A percentile compares a stretch with the other conserved stretches of the same genome.
phyloP scores from a whole-genome alignment of 1,140 invertebrate species.

The Galendromus occidentalis region DNA sequence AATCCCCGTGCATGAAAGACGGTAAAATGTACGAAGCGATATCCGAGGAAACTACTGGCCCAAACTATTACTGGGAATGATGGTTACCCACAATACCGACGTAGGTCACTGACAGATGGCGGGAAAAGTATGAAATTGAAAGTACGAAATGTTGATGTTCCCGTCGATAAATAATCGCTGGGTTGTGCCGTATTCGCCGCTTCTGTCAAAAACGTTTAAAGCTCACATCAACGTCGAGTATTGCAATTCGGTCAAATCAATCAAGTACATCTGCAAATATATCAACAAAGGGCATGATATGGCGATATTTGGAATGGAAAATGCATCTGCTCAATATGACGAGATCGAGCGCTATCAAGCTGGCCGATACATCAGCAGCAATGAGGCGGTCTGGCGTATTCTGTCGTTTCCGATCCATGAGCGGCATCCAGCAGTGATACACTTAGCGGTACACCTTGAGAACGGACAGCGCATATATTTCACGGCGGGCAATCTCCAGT shows the following conservation, averaged over 20 bases:
- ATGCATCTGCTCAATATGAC: background rate
- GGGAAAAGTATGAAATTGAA: background rate
- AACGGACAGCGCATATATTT: too few species aligned
- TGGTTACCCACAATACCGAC: too few species aligned
- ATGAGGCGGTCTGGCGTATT: conserved; percentile 14
- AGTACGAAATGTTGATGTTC: conserved; percentile 9
- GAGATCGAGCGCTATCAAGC: conserved; percentile 16
- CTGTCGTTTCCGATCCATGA: background rate
- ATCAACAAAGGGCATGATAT: conserved; percentile 20
- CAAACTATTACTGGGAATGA: too few species aligned
- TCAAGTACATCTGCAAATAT: conserved; percentile 29
- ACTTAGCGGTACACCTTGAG: too few species aligned
- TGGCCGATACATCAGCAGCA: conserved; percentile 16
- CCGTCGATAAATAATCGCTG: conserved; percentile 34
- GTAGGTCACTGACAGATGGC: conserved; percentile 9
- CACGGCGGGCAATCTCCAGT: too few species aligned
- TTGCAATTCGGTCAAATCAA: conserved; percentile 32
- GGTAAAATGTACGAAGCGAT: too few species aligned
- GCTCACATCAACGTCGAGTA: conserved; percentile 33
- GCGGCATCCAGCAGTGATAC: too few species aligned
- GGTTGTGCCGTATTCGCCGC: conserved; percentile 34
- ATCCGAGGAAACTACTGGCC: too few species aligned
- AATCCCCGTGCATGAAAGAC: conserved; percentile 17
- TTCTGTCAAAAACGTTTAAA: conserved; percentile 31
- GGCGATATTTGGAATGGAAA: background rate